Percentiles rank a stretch among this genome's conserved stretches.
These are phyloP conservation scores for Oxytorus armatus DNA, from an alignment of 2,888 invertebrate species.

Conservation along the genomic window DNA sequence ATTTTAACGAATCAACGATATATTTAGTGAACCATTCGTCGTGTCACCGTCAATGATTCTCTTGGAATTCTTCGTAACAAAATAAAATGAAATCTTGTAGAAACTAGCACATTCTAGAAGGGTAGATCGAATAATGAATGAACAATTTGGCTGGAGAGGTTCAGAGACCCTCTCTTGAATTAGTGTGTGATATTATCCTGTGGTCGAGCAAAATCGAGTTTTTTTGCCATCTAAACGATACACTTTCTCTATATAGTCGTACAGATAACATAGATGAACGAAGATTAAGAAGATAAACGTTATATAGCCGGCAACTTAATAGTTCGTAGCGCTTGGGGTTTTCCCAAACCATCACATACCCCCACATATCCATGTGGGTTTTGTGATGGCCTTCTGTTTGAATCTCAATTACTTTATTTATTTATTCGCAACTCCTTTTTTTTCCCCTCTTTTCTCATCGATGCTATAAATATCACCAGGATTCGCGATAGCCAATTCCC, in stretches of 20 bases:
- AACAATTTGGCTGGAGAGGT: background rate
- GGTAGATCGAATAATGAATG: no score
- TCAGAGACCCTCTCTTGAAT: no score
- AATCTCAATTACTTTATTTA: slow-evolving; percentile 47
- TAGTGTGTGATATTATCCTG: no score
- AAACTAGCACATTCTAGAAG: background rate
- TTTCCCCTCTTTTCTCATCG: slow-evolving; percentile 11
- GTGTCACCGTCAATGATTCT: background rate
- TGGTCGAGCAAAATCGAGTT: slow-evolving; percentile 15
- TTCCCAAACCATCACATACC: background rate
- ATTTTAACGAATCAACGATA: slow-evolving; percentile 19
- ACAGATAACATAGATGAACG: slow-evolving; percentile 20
- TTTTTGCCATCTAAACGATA: slow-evolving; percentile 3
- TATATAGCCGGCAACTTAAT: slow-evolving; percentile 27
- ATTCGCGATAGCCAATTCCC: slow-evolving; percentile 36
- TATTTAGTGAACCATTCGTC: slow-evolving; percentile 17
- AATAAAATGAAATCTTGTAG: slow-evolving; percentile 9
- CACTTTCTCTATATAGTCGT: background rate
- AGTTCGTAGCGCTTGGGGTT: background rate
- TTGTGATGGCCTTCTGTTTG: background rate
- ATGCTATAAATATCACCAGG: background rate
- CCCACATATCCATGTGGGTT: background rate
- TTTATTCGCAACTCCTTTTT: slow-evolving; percentile 38
- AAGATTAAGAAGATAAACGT: slow-evolving; percentile 40
- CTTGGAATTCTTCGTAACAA: background rate